A percentile compares a stretch with the other conserved stretches of the same genome.
phyloP scores from a whole-genome alignment of 2,888 invertebrate genomes.

The Odontothrips loti region DNA sequence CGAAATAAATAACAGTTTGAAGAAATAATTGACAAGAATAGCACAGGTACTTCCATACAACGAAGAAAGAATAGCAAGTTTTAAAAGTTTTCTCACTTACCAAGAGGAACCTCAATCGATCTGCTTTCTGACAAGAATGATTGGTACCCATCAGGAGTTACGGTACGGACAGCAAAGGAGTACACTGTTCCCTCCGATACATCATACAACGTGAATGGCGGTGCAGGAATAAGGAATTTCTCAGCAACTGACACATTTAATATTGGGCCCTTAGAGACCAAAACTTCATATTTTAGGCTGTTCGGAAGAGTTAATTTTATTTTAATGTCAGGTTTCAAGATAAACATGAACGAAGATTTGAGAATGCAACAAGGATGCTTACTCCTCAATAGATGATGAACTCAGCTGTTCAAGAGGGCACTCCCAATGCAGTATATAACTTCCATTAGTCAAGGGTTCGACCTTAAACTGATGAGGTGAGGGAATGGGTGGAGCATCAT shows the following conservation, averaged over 20 bases:
- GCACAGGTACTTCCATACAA: background rate
- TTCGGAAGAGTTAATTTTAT: constrained; percentile 36
- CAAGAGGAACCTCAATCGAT: constrained; percentile 44
- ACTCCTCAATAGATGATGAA: background rate
- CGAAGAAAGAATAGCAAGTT: background rate
- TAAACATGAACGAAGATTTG: too few relatives aligned
- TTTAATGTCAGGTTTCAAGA: too few relatives aligned
- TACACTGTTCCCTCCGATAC: constrained; percentile 53
- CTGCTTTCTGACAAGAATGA: constrained; percentile 60
- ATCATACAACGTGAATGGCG: constrained; percentile 55
- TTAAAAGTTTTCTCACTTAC: constrained; percentile 41
- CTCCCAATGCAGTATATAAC: constrained; percentile 64
- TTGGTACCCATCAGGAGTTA: constrained; percentile 57
- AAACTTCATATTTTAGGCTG: constrained; percentile 59
- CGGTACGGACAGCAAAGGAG: constrained; percentile 60
- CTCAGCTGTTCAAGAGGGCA: constrained; percentile 41
- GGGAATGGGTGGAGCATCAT: constrained; percentile 55
- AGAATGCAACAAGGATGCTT: background rate
- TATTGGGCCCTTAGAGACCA: constrained; percentile 56
- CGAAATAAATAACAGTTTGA: background rate
- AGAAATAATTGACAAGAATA: background rate
- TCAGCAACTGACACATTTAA: constrained; percentile 49
- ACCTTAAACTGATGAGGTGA: constrained; percentile 62
- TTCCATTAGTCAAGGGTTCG: constrained; percentile 56
- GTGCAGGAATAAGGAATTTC: constrained; percentile 50